Base-by-base conservation (phyloP, 2,888 invertebrate species). In the Suillia variegata region DNA sequence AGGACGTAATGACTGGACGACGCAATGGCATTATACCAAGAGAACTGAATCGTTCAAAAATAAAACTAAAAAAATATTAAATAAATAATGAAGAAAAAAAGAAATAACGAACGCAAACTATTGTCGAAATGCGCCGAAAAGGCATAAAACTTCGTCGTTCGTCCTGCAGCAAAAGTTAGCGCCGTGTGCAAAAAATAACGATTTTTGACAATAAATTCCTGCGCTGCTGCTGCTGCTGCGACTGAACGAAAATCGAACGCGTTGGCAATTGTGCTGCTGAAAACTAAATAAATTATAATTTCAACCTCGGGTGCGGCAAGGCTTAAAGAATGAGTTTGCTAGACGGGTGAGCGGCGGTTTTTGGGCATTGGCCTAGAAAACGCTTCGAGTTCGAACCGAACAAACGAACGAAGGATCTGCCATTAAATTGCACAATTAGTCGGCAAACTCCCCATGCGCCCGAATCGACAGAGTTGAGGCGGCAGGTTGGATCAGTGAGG, bases 201-300 rank as follows among this genome's bases (percentile, higher is more conserved):
- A 38, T 38, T 38, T 38, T 38, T n/a, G 15, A 38, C 38, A 38
- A 38, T 38, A 38, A 5, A 38, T 13, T 13, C 38, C 26, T 10
- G 26, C 26, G 6, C 26, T 4, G 38, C 38, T 13, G 10, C 38
- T 10, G 6, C 26, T 4, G 38, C 38, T 13, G 10, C 38, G 38
- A 5, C 15, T 38, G 31, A 38, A n/a, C 38, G 17, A 24, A 22
- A 22, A 51, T 51, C 50, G 31, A 51, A 51, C n/a, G 31, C n/a
- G 15, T 26, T 51, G 50, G 26, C 13, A 51, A 51, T 51, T 24
- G 50, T n/a, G 5, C 24, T 47, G 33, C 48, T n/a, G n/a, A 52
- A 53, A 47, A 52, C 48, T 58, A 58, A 48, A 53, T 54, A 58
- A 58, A 58, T 38, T 49, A 53, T n/a, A 54, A 12, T 51, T 51